These are phyloP conservation scores for Tragelaphus buxtoni DNA, from an alignment of 2,113 vertebrate genomes.

Conservation along the genomic window DNA sequence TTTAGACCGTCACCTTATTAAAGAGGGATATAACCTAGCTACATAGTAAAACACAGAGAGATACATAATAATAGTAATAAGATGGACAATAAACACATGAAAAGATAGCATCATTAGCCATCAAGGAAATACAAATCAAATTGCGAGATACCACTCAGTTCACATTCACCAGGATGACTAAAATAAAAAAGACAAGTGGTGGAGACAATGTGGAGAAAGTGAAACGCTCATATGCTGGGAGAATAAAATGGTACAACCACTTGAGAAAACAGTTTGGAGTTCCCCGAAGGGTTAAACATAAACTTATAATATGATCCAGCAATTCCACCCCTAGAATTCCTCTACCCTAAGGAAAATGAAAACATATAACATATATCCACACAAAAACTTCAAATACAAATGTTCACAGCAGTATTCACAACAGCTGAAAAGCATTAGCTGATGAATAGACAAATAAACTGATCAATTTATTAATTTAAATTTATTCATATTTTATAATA, in stretches of 20 bases:
- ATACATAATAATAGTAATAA: neutral
- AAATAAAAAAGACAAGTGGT: neutral
- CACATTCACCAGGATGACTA: neutral
- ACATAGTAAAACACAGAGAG: neutral
- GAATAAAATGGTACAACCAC: neutral
- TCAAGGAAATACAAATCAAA: neutral
- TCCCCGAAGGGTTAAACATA: conserved; percentile 14
- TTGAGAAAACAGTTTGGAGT: neutral
- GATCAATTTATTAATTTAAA: neutral
- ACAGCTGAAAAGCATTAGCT: neutral
- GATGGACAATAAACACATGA: neutral
- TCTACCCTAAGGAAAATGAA: neutral
- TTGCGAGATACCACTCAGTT: neutral
- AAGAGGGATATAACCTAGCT: neutral
- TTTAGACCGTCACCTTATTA: neutral
- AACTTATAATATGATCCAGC: neutral
- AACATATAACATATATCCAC: neutral
- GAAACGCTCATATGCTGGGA: neutral
- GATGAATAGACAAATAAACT: neutral
- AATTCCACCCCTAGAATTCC: neutral
- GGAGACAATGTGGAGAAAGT: neutral
- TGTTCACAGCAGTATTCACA: neutral
- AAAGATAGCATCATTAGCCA: neutral
- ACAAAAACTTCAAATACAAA: neutral
- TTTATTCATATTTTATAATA: neutral